phyloP scores from a whole-genome alignment of 2,797 vertebrate species.

The Siniperca undulata region DNA sequence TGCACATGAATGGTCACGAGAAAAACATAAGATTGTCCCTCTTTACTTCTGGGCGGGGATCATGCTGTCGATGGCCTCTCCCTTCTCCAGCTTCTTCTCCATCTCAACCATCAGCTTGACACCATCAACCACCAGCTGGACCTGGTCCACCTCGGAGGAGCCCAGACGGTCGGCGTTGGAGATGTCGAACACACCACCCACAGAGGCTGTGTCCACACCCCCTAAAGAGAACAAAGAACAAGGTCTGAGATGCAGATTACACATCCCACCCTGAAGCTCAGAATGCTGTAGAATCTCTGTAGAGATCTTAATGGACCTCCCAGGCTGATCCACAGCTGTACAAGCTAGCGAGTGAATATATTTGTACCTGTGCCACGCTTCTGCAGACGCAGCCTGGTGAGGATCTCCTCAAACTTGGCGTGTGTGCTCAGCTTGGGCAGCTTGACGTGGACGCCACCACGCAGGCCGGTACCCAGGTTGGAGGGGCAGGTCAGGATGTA shows the following conservation, averaged over 20 bases:
- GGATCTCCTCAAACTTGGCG: constrained; percentile 93
- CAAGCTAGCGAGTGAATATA: neutral
- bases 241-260: neutral
- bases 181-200: constrained; percentile 95
- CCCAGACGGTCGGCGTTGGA: constrained; percentile 97
- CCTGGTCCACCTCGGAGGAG: constrained; percentile 94
- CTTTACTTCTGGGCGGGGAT: constrained; percentile 94
- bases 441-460: constrained; percentile 96
- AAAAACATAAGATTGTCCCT: constrained; percentile 70
- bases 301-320: constrained; percentile 22
- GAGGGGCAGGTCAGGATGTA: constrained; percentile 98
- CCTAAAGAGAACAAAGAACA: constrained; percentile 78
- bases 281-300: constrained; percentile 81
- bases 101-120: constrained; percentile 98
- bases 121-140: constrained; percentile 97
- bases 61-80: constrained; percentile 93
- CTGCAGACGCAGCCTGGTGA: constrained; percentile 94
- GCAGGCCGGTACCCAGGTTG: constrained; percentile 96
- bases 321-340: neutral
- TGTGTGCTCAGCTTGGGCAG: constrained; percentile 94
- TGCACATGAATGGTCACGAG: constrained; percentile 76
- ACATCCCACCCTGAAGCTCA: constrained; percentile 74
- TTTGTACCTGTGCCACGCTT: constrained; percentile 95
- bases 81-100: constrained; percentile 99
- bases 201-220: constrained; percentile 95